A percentile compares a stretch with the other conserved stretches of the same genome.
Evolutionary conservation across 2,888 invertebrate species (phyloP).

Genomic region (Parapristionchus giblindavisi): DNA sequence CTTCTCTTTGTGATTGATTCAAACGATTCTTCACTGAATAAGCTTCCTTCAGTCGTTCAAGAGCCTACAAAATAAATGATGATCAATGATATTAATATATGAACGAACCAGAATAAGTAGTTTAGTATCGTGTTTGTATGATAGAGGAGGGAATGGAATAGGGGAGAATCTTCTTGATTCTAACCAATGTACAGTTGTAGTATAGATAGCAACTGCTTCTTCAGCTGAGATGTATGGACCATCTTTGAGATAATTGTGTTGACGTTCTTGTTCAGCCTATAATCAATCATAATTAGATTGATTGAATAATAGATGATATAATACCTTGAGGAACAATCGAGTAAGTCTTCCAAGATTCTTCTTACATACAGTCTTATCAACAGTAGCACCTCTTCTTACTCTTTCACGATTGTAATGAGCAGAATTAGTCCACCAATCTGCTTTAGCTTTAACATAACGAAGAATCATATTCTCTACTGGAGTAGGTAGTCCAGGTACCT

Average conservation of each 20-base stretch:
- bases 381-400: slow-evolving; percentile 98
- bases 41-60: slow-evolving; percentile 79
- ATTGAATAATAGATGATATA: not conserved
- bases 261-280: slow-evolving; percentile 91
- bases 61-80: slow-evolving; percentile 74
- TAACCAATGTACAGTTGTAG: slow-evolving; percentile 99
- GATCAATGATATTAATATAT: not conserved
- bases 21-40: slow-evolving; percentile 75
- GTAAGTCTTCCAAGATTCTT: slow-evolving; percentile 98
- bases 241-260: slow-evolving; percentile 99
- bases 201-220: slow-evolving; percentile 99
- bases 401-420: slow-evolving; percentile 99
- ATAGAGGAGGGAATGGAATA: slow-evolving; percentile 97
- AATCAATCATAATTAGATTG: slow-evolving; percentile 4
- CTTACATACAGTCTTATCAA: slow-evolving; percentile 99
- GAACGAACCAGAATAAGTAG: slow-evolving; percentile 81
- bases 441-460: slow-evolving; percentile 99
- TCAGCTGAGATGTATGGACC: slow-evolving; percentile 99
- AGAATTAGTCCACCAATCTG: slow-evolving; percentile 99
- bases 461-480: slow-evolving; percentile 99
- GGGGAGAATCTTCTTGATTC: slow-evolving; percentile 98
- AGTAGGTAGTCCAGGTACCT: slow-evolving; percentile 95
- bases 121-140: slow-evolving; percentile 99
- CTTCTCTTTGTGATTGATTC: slow-evolving; percentile 98
- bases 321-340: slow-evolving; percentile 85